Base-by-base conservation (phyloP, 2,113 vertebrate genomes). In the Colius striatus region DNA sequence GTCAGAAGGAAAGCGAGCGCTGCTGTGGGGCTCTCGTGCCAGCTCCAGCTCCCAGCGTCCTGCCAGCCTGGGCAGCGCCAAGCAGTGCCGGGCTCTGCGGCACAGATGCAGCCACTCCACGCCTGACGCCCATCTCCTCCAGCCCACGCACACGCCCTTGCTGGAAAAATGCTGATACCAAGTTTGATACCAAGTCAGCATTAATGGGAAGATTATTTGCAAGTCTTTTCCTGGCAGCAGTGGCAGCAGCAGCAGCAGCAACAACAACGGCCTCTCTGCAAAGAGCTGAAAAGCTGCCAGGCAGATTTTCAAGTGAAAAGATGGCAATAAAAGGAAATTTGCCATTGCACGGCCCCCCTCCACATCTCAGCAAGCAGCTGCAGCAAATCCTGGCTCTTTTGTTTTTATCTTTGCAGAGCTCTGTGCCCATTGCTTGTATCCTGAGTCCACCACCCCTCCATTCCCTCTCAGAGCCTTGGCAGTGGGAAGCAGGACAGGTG, bases 251-350 rank as follows among this genome's bases (percentile, higher is more conserved):
- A 34, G 4, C 29, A 68, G 7, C 58, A 92, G 58, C 58, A 62
- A n/a, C 78, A 87, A 67, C 92, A 57, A 54, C 89, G 11, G 7
- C 29, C 75, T 79, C 93, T 55, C 80, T 89, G 91, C 92, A 60
- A 90, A 47, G 80, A 91, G 76, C 88, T 93, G 96, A 95, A 78
- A 84, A 73, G 85, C 97, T 95, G 94, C 97, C 95, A 95, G 94
- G 85, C 94, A 66, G 85, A 80, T 93, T 84, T 78, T 80, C 19
- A 2, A 97, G 84, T 75, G 94, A 85, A 92, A 94, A 97, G 92
- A 79, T 61, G 95, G 88, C 94, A 92, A 70, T 81, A 43, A 95
- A 95, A 89, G 77, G 71, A 66, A 88, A 60, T 50, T 68, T 9
- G 4, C 75, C 79, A 27, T 45, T 11, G 23, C 81, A 8, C 34